Base-by-base conservation (phyloP, 2,113 vertebrate genomes). In the Pagrus major region DNA sequence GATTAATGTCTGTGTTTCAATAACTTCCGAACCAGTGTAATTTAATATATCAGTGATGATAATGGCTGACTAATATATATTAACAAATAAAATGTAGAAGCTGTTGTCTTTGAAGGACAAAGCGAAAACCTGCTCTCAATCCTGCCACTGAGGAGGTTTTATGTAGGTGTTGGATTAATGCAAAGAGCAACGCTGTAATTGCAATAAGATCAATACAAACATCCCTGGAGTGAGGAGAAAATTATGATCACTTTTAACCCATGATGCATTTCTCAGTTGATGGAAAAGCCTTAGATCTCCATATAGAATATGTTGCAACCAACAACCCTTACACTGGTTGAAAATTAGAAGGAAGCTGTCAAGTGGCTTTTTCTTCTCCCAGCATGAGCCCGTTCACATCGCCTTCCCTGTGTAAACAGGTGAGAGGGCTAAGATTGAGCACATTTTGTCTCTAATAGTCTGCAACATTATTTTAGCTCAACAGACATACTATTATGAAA, bases 1-100 rank as follows among this genome's bases (percentile, higher is more conserved):
- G 86, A 93, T 91, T 85, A 84, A 84, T 80, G 79, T 86, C 82
- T 71, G 65, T 79, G 42, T 81, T 86, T 75, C 71, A 37, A 73
- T 67, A 75, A 77, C 59, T 61, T 83, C 54, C 2, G 7, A 58
- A 59, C 33, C 41, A 21, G 18, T 83, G 21, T 78, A 73, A 67
- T 87, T 76, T 74, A 71, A 61, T 47, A 63, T 21, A 10, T 47
- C 55, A 63, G 56, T 27, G 47, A 70, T 76, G 52, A 46, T 44
- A 65, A 46, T 47, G 49, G 61, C 59, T 59, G 47, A 73, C 51
- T 44, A 44, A 60, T 61, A 33, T 33, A 37, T 70, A 25, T 58
- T 65, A 49, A 63, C 2, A 58, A 70, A 66, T 81, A 44, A 63
- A 65, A 59, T 9, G 10, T 6, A 64, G 1, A 29, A 23, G n/a